Evolutionary conservation across 1,140 invertebrate genomes (phyloP), one percentile per base, ranked within the genome.

Genomic region (Apolygus lucorum): DNA sequence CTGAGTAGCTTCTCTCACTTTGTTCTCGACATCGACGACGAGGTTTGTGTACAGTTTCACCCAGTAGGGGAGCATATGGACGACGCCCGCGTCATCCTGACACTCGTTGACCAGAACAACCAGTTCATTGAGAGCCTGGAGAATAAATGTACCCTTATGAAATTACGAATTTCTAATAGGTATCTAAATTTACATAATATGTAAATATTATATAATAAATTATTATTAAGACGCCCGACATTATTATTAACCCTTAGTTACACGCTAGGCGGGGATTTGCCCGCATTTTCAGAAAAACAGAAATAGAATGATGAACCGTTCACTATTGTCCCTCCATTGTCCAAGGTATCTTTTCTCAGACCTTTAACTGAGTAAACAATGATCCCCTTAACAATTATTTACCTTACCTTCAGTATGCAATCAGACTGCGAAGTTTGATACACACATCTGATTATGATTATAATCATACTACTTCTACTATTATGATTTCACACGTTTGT

Each of bases 111-210:
- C 71, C 1, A 91, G 74, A 2, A 83, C 81, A 42, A 82, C 79
- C 77, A 93, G 90, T 78, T 94, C 91, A 80, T 91, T 88, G 22
- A 93, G 77, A 2, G 90, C 91, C 87, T 90, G 73, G 26, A 78
- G 75, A 11, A 11, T 49, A 49, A 17, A 17, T 11, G 8, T 49
- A 11, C 17, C 34, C 34, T 49, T 49, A n/a, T n/a, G n/a, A n/a
- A n/a, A n/a, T 49, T 17, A 49, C 34, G 17, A 8, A 49, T 11
- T 49, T 8, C 8, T 8, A 17, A 49, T 49, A 49, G 8, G 8
- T 49, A 17, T 11, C 34, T 11, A 49, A 17, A 17, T 49, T 49
- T 49, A 17, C 34, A 49, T 17, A 49, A 49, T 49, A 49, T 49
- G 34, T 49, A 17, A 49, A 49, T 49, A 17, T 49, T 49, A 17